Evolutionary conservation across 1,140 invertebrate species (phyloP).

Genomic region (Pogonognathellus flavescens): DNA sequence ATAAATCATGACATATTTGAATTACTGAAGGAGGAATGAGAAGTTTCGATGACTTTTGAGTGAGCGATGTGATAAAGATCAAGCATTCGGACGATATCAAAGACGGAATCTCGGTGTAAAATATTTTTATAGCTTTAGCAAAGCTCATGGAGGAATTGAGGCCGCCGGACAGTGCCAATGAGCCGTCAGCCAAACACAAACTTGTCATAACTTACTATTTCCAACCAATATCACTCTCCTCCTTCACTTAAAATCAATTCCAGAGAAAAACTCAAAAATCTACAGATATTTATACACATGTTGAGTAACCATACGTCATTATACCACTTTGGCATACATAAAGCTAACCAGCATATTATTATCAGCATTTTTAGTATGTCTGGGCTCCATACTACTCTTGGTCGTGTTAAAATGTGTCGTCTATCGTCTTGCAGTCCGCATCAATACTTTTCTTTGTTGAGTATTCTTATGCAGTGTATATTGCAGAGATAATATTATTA

Average conservation of each 20-base stretch:
- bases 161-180: slow-evolving; percentile 44
- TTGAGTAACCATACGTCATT: too few relatives aligned
- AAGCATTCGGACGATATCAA: slow-evolving; percentile 54
- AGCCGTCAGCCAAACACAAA: slow-evolving; percentile 28
- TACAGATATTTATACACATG: too few relatives aligned
- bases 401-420: not conserved
- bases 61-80: slow-evolving; percentile 22
- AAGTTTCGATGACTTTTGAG: slow-evolving; percentile 24
- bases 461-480: not conserved
- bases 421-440: not conserved
- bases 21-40: slow-evolving; percentile 10
- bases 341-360: not conserved
- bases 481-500: slow-evolving; percentile 23
- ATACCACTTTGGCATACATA: not conserved
- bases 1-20: slow-evolving; percentile 21
- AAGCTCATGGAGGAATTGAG: slow-evolving; percentile 34
- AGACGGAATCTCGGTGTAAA: slow-evolving; percentile 46
- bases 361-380: not conserved
- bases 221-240: not conserved
- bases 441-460: not conserved
- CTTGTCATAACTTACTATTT: slow-evolving; percentile 20
- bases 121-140: slow-evolving; percentile 50
- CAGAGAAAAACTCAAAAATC: too few relatives aligned
- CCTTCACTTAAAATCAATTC: too few relatives aligned
- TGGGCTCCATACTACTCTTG: not conserved